Evolutionary conservation across 2,888 invertebrate genomes (phyloP).

Genomic region (Sisyra nigra): DNA sequence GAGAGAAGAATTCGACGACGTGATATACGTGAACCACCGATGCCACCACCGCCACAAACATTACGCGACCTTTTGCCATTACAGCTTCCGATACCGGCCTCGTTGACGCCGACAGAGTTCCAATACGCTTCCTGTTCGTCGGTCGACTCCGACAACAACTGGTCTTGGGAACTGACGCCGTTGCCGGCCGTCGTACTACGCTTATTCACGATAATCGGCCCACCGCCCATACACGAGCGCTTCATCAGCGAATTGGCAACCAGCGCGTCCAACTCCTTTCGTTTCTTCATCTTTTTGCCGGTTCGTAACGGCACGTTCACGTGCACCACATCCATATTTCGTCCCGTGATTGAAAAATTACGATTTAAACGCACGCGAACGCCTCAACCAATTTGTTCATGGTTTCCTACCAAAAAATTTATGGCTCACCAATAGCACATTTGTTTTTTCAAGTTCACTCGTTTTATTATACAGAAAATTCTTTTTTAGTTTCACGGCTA

Average conservation of each 20-base stretch:
- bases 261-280: conserved; percentile 57
- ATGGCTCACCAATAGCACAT: too few relatives aligned
- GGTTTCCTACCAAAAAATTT: too few relatives aligned
- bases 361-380: too few relatives aligned
- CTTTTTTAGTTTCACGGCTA: too few relatives aligned
- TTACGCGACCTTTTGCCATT: conserved; percentile 10
- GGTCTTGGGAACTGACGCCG: conserved; percentile 35
- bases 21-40: background rate
- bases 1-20: conserved; percentile 13
- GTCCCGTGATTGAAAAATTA: too few relatives aligned
- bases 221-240: conserved; percentile 22
- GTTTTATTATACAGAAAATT: too few relatives aligned
- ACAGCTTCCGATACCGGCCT: conserved; percentile 14
- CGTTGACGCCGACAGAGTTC: conserved; percentile 28
- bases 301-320: conserved; percentile 44
- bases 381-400: too few relatives aligned
- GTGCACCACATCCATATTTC: conserved; percentile 34
- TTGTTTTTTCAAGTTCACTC: too few relatives aligned
- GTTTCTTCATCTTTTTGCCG: conserved; percentile 60
- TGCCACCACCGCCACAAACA: background rate
- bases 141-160: conserved; percentile 46
- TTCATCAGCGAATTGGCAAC: conserved; percentile 35
- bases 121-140: conserved; percentile 30
- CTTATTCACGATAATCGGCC: conserved; percentile 20
- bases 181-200: conserved; percentile 21